A percentile compares a stretch with the other conserved stretches of the same genome.
phyloP scores from a whole-genome alignment of 2,113 vertebrate species.

The Corythaeola cristata region DNA sequence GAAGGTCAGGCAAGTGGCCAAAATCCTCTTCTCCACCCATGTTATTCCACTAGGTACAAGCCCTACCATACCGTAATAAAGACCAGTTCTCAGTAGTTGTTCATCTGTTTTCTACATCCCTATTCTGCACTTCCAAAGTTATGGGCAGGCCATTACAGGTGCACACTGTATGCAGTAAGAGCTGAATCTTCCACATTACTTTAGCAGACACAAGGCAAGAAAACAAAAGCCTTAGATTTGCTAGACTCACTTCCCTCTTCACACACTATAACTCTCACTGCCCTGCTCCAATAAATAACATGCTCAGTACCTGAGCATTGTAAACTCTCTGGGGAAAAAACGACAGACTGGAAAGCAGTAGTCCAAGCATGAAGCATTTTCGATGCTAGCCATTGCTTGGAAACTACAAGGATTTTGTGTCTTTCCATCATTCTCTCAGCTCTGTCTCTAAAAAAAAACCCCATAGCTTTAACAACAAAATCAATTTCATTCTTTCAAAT shows the following conservation, averaged over 20 bases:
- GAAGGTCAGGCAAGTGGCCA: background rate
- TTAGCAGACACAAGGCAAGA: background rate
- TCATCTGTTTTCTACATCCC: background rate
- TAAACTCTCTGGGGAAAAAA: background rate
- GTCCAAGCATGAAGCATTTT: background rate
- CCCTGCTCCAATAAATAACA: background rate
- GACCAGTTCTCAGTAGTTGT: background rate
- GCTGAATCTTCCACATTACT: background rate
- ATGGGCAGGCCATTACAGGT: fast-evolving
- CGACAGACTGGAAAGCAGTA: background rate
- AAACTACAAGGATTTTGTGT: background rate
- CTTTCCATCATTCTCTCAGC: background rate
- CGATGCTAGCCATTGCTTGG: background rate
- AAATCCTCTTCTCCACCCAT: background rate
- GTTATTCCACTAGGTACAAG: background rate
- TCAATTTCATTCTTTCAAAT: background rate
- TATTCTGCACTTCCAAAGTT: background rate
- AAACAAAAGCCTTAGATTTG: background rate
- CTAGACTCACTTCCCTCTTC: background rate
- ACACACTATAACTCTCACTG: background rate
- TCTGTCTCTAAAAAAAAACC: background rate
- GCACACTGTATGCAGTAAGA: background rate
- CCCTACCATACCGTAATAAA: background rate
- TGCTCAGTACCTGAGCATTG: background rate
- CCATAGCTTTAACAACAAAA: background rate